phyloP scores from a whole-genome alignment of 2,113 vertebrate species.

The Mesocricetus auratus region DNA sequence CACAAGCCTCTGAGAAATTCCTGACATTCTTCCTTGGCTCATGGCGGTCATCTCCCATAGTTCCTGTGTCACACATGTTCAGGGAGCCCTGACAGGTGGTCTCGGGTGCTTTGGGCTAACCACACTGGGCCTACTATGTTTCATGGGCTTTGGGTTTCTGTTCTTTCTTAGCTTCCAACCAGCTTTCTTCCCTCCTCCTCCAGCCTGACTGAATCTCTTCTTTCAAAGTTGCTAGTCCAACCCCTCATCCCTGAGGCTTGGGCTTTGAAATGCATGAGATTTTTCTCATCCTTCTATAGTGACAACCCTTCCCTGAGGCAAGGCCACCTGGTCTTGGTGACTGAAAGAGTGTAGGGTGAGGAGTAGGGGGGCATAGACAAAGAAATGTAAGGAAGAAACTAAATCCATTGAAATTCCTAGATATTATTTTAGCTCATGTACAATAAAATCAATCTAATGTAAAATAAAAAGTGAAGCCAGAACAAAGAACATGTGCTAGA shows the following conservation, averaged over 20 bases:
- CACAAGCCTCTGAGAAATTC: background rate
- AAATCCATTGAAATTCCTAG: background rate
- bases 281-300: constrained; percentile 45
- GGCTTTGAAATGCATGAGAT: constrained; percentile 26
- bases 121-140: no score
- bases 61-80: background rate
- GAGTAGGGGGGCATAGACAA: background rate
- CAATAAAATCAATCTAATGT: background rate
- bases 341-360: background rate
- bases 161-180: background rate
- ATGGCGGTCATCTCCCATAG: background rate
- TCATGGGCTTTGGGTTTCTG: background rate
- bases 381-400: background rate
- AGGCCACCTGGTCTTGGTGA: constrained; percentile 55
- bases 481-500: background rate
- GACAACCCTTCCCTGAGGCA: constrained; percentile 50
- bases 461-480: background rate
- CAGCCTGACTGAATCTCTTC: background rate
- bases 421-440: background rate
- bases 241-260: background rate
- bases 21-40: background rate
- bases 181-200: background rate
- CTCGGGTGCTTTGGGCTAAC: background rate
- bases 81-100: background rate
- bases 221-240: background rate